Percentiles rank a stretch among this genome's conserved stretches.
Conservation (phyloP, 1,140 invertebrate species). For the Elysia chlorotica region DNA sequence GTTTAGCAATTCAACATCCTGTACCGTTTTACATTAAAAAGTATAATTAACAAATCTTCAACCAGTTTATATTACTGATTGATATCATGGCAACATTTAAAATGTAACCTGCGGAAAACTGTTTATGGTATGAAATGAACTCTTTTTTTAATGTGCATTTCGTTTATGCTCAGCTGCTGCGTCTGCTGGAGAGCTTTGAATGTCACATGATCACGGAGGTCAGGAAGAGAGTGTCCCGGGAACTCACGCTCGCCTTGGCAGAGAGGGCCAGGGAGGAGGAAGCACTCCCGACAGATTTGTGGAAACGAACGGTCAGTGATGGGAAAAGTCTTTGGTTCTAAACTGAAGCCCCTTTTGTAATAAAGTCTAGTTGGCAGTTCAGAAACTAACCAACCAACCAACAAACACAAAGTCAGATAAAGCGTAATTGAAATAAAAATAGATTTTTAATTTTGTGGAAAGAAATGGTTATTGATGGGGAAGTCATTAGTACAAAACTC, state of each 20-base stretch:
- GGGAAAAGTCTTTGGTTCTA: neutral
- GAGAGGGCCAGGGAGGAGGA: slow-evolving; percentile 58
- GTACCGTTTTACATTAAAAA: too few relatives aligned
- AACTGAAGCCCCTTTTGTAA: neutral
- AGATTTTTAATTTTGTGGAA: neutral
- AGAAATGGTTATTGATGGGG: too few relatives aligned
- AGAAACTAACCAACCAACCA: too few relatives aligned
- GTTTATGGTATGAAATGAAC: too few relatives aligned
- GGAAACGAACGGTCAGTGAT: slow-evolving; percentile 60
- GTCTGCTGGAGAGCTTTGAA: slow-evolving; percentile 51
- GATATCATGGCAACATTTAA: too few relatives aligned
- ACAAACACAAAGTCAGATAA: neutral
- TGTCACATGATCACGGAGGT: slow-evolving; percentile 57
- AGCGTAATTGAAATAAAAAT: neutral
- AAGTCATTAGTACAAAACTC: too few relatives aligned
- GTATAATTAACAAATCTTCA: too few relatives aligned
- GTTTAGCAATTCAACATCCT: too few relatives aligned
- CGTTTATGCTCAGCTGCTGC: slow-evolving; percentile 54
- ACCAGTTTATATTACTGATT: too few relatives aligned
- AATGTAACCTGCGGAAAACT: too few relatives aligned
- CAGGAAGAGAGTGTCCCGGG: slow-evolving; percentile 49
- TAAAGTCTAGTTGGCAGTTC: neutral
- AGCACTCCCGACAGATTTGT: slow-evolving; percentile 58
- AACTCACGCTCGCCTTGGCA: slow-evolving; percentile 53
- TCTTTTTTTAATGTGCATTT: too few relatives aligned